Evolutionary conservation across 2,797 vertebrate genomes (phyloP).

Genomic region (Rhabdomys pumilio): DNA sequence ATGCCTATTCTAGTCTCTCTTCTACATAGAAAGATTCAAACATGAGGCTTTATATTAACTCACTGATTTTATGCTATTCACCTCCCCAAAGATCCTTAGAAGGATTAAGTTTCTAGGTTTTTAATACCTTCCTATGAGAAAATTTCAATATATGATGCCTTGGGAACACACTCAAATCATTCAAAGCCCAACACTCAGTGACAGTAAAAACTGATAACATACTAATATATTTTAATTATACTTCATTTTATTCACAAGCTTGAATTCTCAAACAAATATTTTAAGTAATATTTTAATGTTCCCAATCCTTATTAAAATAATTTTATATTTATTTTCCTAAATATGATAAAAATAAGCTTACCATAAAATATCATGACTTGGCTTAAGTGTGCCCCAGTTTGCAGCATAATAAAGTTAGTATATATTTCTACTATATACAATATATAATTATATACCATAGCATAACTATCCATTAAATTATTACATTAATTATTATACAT

Average conservation of each 20-base stretch:
- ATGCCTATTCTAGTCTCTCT: not conserved
- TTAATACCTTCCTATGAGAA: not conserved
- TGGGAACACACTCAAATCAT: not conserved
- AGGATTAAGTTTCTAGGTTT: not conserved
- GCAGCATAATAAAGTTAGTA: not conserved
- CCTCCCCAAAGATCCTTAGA: not conserved
- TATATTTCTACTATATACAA: not conserved
- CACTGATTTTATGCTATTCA: not conserved
- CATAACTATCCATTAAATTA: not conserved
- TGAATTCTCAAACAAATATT: not conserved
- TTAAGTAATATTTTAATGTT: constrained; percentile 35
- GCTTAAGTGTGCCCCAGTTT: constrained; percentile 4
- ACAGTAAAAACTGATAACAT: constrained; percentile 35
- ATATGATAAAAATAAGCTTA: not conserved
- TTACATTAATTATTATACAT: not conserved
- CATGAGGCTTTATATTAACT: not conserved
- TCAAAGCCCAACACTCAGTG: not conserved
- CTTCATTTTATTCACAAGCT: constrained; percentile 2
- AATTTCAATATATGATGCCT: not conserved
- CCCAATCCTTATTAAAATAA: constrained; percentile 13
- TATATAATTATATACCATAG: constrained; percentile 8
- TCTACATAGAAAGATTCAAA: not conserved
- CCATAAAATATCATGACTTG: not conserved
- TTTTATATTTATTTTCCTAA: constrained; percentile 34
- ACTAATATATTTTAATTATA: constrained; percentile 34